phyloP scores from a whole-genome alignment of 2,888 invertebrate genomes.

The Drosophila neoperkinsi region DNA sequence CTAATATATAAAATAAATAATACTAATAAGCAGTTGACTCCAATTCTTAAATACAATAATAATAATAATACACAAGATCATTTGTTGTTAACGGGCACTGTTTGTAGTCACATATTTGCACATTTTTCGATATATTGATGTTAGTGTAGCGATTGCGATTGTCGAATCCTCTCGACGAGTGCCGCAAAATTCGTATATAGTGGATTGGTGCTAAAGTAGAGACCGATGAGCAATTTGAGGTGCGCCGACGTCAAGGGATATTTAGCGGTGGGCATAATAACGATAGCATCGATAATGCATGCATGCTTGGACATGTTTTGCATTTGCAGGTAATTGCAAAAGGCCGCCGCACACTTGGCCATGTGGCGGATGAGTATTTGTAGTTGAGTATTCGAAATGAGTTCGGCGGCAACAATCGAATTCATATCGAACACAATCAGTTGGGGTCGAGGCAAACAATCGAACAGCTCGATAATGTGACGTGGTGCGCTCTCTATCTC shows the following conservation, averaged over 20 bases:
- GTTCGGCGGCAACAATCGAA: constrained; percentile 47
- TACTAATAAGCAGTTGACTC: background rate
- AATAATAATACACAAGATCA: background rate
- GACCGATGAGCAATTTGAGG: constrained; percentile 67
- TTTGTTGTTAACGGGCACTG: background rate
- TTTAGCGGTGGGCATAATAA: constrained; percentile 57
- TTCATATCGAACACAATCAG: constrained; percentile 71
- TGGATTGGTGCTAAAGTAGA: constrained; percentile 68
- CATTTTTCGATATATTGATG: background rate
- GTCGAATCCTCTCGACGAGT: constrained; percentile 33
- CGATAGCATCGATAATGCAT: constrained; percentile 45
- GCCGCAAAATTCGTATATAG: constrained; percentile 46
- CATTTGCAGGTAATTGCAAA: constrained; percentile 52
- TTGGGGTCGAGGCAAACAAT: constrained; percentile 51
- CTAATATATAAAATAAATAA: background rate
- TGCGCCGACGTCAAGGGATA: constrained; percentile 61
- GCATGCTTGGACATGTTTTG: constrained; percentile 20
- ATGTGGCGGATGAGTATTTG: constrained; percentile 59
- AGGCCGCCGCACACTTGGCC: constrained; percentile 63
- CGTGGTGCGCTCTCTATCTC: constrained; percentile 64
- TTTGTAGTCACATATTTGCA: background rate
- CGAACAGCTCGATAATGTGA: constrained; percentile 60
- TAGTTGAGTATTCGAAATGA: constrained; percentile 51
- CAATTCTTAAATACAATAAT: background rate
- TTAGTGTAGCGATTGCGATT: background rate